Evolutionary conservation across 2,113 vertebrate species (phyloP).

Genomic region (Alouatta palliata): DNA sequence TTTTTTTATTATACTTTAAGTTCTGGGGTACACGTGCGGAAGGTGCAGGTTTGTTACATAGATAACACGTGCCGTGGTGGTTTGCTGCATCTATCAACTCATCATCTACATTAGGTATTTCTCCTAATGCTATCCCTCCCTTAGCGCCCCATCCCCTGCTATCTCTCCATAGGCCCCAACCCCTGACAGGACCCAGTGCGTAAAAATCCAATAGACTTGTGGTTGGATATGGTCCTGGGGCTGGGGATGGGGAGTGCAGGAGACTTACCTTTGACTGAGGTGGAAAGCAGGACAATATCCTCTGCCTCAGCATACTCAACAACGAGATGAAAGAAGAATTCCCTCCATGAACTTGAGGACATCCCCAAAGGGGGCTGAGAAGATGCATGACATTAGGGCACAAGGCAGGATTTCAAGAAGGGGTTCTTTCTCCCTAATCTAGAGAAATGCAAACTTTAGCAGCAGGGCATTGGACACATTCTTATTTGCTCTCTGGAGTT

Average conservation of each 20-base stretch:
- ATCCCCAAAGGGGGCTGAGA: background rate
- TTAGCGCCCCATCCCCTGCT: too few relatives aligned
- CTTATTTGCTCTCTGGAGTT: background rate
- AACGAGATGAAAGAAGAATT: background rate
- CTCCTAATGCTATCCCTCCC: too few relatives aligned
- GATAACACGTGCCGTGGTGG: too few relatives aligned
- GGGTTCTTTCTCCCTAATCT: background rate
- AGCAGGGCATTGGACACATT: background rate
- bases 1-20: too few relatives aligned
- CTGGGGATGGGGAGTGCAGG: background rate
- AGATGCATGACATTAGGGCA: background rate
- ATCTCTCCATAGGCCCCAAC: too few relatives aligned
- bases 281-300: background rate
- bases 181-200: too few relatives aligned
- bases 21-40: too few relatives aligned
- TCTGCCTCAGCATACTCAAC: background rate
- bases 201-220: constrained; percentile 47
- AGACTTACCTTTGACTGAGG: background rate
- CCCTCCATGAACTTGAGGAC: background rate
- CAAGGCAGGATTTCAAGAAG: background rate
- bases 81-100: too few relatives aligned
- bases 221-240: background rate
- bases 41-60: too few relatives aligned
- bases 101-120: too few relatives aligned
- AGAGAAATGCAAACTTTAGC: background rate